phyloP scores from a whole-genome alignment of 2,888 invertebrate species.

The Pammene aurita region DNA sequence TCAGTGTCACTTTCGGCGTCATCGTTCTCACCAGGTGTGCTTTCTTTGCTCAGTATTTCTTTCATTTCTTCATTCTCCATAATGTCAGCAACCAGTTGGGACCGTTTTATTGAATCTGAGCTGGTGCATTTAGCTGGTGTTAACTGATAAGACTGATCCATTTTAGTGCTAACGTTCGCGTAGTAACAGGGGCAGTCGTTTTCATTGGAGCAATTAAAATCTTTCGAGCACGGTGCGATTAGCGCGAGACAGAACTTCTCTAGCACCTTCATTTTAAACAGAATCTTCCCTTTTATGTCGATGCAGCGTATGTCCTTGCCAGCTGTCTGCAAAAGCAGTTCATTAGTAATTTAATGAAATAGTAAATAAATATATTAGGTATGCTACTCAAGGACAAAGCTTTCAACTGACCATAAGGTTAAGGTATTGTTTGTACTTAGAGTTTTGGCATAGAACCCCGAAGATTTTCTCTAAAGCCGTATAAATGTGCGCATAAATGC shows the following conservation, averaged over 20 bases:
- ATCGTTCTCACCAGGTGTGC: constrained; percentile 47
- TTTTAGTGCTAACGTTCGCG: constrained; percentile 56
- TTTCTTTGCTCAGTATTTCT: constrained; percentile 67
- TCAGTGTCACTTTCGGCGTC: constrained; percentile 51
- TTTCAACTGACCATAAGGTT: constrained; percentile 62
- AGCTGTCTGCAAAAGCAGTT: constrained; percentile 58
- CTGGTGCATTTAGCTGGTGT: constrained; percentile 55
- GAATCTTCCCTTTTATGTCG: constrained; percentile 74
- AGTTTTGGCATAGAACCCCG: constrained; percentile 69
- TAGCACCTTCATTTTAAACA: constrained; percentile 73
- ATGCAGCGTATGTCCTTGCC: constrained; percentile 69
- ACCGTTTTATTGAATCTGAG: constrained; percentile 60
- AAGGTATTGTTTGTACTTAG: constrained; percentile 71
- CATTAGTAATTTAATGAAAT: constrained; percentile 52
- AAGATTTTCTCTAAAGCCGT: constrained; percentile 78
- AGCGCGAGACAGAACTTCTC: constrained; percentile 75
- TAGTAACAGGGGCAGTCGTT: constrained; percentile 64
- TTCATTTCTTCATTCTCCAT: constrained; percentile 76
- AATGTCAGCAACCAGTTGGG: constrained; percentile 74
- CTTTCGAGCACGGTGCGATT: constrained; percentile 71
- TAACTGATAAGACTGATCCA: constrained; percentile 62
- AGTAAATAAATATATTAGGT: background rate
- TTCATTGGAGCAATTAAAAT: constrained; percentile 46
- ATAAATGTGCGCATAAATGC: constrained; percentile 75
- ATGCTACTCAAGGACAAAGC: background rate